Conservation (phyloP, 2,888 invertebrate genomes). For the Pterobdella sp. region DNA sequence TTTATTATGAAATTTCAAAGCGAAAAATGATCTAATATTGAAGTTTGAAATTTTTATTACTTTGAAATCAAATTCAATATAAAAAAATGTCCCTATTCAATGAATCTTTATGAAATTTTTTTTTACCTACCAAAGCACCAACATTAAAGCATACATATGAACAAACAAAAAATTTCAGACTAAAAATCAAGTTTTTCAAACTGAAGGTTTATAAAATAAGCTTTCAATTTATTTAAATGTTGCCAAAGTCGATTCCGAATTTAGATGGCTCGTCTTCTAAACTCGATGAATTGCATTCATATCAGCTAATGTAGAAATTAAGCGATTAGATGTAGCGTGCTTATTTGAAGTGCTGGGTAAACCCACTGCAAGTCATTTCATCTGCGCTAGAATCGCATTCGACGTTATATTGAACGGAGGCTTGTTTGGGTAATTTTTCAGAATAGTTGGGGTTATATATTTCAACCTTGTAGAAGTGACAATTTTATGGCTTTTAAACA, state of each 20-base stretch:
- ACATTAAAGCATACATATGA: too few relatives aligned
- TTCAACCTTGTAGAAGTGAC: conserved; percentile 67
- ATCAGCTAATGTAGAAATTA: background rate
- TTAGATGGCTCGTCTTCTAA: background rate
- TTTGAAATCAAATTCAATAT: too few relatives aligned
- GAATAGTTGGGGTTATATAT: conserved; percentile 63
- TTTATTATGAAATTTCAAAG: too few relatives aligned
- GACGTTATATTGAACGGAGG: conserved; percentile 80
- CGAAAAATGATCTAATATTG: too few relatives aligned
- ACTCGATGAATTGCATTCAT: background rate
- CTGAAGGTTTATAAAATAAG: background rate
- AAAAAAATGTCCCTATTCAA: too few relatives aligned
- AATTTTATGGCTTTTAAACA: conserved; percentile 76
- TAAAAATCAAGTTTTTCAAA: background rate
- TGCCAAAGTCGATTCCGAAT: background rate
- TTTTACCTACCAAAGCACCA: too few relatives aligned
- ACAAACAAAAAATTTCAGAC: too few relatives aligned
- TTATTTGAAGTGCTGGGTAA: background rate
- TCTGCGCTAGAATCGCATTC: conserved; percentile 45
- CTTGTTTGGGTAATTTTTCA: conserved; percentile 63
- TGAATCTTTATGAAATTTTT: too few relatives aligned
- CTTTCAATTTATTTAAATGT: background rate
- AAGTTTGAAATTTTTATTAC: too few relatives aligned
- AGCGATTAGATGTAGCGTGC: background rate
- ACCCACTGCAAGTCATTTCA: conserved; percentile 12